A percentile compares a stretch with the other conserved stretches of the same genome.
Conservation (phyloP, 2,113 vertebrate species). For the Nestor notabilis region DNA sequence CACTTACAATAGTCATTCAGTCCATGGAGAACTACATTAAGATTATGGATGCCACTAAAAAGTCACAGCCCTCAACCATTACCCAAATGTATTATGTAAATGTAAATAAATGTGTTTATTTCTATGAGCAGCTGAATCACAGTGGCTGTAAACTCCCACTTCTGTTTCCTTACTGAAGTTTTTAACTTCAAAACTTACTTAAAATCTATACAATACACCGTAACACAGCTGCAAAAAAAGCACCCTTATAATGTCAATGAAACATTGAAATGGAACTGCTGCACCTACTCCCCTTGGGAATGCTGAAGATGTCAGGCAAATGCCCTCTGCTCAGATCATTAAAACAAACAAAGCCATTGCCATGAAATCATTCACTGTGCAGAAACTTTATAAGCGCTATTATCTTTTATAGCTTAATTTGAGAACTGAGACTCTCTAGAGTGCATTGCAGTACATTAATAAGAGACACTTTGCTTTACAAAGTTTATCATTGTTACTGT, state of each 20-base stretch:
- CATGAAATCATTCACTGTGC: constrained; percentile 36
- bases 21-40: accelerated
- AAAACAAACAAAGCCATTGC: constrained; percentile 50
- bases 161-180: background rate
- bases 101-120: background rate
- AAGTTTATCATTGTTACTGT: constrained; percentile 38
- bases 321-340: constrained; percentile 33
- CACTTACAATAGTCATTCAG: background rate
- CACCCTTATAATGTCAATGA: background rate
- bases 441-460: constrained; percentile 34
- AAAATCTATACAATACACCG: background rate
- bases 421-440: background rate
- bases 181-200: background rate
- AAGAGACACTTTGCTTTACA: constrained; percentile 6
- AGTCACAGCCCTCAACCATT: background rate
- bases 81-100: background rate
- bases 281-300: background rate
- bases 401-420: constrained; percentile 50
- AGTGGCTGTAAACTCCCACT: background rate
- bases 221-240: background rate
- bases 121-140: background rate
- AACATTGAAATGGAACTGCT: background rate
- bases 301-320: background rate
- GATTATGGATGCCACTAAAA: background rate
- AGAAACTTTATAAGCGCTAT: constrained; percentile 46